Evolutionary conservation across 2,797 vertebrate species (phyloP).

Genomic region (Loris lydekkerianus): DNA sequence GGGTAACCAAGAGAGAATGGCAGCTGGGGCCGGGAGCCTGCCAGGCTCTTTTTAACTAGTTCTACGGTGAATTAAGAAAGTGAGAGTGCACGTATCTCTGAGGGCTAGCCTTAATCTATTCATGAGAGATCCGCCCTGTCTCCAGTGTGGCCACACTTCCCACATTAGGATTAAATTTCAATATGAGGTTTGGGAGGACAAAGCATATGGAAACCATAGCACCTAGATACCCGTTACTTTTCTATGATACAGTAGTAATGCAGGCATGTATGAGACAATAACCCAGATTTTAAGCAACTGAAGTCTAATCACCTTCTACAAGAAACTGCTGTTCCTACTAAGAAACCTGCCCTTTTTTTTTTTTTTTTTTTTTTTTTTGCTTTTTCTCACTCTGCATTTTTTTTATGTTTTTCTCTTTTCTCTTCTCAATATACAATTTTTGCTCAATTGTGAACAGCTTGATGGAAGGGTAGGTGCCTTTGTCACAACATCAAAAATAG

Average conservation of each 20-base stretch:
- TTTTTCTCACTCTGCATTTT: not conserved
- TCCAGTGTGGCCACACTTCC: not conserved
- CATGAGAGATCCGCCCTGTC: not conserved
- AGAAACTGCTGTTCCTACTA: not conserved
- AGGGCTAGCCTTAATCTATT: not conserved
- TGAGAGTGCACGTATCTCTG: not conserved
- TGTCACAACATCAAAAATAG: not conserved
- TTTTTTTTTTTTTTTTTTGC: not conserved
- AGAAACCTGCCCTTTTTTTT: not conserved
- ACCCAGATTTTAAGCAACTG: not conserved
- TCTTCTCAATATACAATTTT: not conserved
- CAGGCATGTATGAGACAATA: not conserved
- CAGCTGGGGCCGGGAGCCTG: not conserved
- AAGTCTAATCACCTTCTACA: not conserved
- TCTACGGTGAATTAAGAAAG: not conserved
- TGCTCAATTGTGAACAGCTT: not conserved
- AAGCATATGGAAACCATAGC: not conserved
- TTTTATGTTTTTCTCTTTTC: not conserved
- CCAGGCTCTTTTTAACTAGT: not conserved
- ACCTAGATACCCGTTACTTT: not conserved
- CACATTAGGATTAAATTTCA: not conserved
- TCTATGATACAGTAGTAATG: not conserved
- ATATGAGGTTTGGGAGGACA: not conserved
- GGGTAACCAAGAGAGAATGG: not conserved
- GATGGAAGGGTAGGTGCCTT: not conserved